Evolutionary conservation across 2,888 invertebrate species (phyloP), one percentile per base, ranked within the genome.

Genomic region (Melieria omissa): DNA sequence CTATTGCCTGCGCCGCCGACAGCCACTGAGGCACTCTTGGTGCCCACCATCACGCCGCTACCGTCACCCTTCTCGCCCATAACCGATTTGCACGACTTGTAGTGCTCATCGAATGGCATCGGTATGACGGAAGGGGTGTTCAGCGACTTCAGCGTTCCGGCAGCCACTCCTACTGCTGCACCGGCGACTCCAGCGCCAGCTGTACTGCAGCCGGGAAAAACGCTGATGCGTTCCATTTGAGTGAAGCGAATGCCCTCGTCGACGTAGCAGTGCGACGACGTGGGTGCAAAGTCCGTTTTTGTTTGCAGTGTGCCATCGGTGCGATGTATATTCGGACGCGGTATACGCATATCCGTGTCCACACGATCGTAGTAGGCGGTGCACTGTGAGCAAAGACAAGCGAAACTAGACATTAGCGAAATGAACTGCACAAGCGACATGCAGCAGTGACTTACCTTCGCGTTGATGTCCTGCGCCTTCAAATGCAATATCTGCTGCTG

Each of bases 1-100:
- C 61, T 67, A 49, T 58, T 16, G 14, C 9, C 9, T 42, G 47
- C 29, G 10, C 60, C 29, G 10, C 49, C 60, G 60, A 61, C 42
- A 61, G 42, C 14, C 16, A 61, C 61, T 49, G 49, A 44, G 12
- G 60, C 14, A 5, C 49, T 42, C 4, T 14, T 16, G 16, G 60
- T 4, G 52, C 16, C 52, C 14, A 58, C 47, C 44, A 7, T 67
- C 47, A 45, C 66, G 42, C 49, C 60, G 29, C 54, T 46, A 42
- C 29, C n/a, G n/a, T 69, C 69, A 54, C 62, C 62, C 55, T 69
- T 69, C 41, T 69, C 69, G 41, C 81, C 82, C 76, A 82, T 77
- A 74, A 83, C 77, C 65, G 82, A 81, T 78, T 82, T 82, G 74
- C 81, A 82, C 66, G 84, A 80, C 77, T 80, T 81, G 74, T 82